phyloP scores from a whole-genome alignment of 1,140 invertebrate genomes.

The Nasonia giraulti region DNA sequence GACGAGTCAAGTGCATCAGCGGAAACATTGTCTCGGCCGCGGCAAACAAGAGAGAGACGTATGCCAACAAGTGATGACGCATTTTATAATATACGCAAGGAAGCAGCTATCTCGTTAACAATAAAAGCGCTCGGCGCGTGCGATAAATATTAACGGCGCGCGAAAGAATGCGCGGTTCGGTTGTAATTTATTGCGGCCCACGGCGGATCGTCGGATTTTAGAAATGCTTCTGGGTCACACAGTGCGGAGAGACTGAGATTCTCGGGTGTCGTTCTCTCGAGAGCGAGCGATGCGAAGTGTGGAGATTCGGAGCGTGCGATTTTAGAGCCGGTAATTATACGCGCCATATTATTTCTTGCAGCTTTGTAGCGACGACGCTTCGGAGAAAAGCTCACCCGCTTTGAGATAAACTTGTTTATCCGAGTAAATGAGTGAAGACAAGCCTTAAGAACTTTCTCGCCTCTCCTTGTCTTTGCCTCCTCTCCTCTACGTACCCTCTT shows the following conservation, averaged over 20 bases:
- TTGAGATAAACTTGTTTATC: slow-evolving; percentile 39
- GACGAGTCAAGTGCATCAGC: slow-evolving; percentile 20
- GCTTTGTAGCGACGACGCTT: no score
- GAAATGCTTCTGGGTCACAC: neutral
- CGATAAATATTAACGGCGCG: slow-evolving; percentile 31
- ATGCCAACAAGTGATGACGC: slow-evolving; percentile 9
- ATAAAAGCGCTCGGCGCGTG: neutral
- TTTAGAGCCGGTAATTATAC: no score
- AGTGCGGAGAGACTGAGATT: slow-evolving; percentile 3
- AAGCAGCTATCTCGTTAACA: slow-evolving; percentile 12
- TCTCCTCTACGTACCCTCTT: neutral
- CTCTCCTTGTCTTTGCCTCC: neutral
- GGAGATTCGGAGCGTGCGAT: no score
- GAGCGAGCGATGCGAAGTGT: no score
- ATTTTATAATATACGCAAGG: slow-evolving; percentile 5
- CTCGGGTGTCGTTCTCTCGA: neutral
- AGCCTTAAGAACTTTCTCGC: neutral
- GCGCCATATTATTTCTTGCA: no score
- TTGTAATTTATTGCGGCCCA: slow-evolving; percentile 35
- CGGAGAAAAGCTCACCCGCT: neutral
- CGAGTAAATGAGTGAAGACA: slow-evolving; percentile 31
- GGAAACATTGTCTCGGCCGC: slow-evolving; percentile 1
- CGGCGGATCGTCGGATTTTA: slow-evolving; percentile 7
- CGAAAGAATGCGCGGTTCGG: neutral
- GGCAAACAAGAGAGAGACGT: slow-evolving; percentile 26